Evolutionary conservation across 2,797 vertebrate species (phyloP).

Genomic region (Notolabrus celidotus): DNA sequence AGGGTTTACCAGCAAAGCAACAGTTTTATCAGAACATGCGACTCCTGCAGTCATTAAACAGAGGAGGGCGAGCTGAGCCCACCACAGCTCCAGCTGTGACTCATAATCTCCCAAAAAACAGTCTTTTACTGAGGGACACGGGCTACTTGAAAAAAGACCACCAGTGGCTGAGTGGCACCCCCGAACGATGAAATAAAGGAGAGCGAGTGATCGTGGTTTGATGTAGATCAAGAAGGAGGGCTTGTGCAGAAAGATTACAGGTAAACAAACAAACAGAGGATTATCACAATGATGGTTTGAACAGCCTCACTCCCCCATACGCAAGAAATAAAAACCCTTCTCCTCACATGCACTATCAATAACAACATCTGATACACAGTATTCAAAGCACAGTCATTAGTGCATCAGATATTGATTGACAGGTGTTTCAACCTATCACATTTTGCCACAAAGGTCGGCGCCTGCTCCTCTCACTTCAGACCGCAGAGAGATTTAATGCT

Average conservation of each 20-base stretch:
- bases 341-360: neutral
- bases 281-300: slow-evolving; percentile 1
- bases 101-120: slow-evolving; percentile 63
- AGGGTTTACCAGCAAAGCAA: slow-evolving; percentile 18
- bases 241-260: slow-evolving; percentile 6
- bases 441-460: slow-evolving; percentile 22
- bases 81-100: slow-evolving; percentile 56
- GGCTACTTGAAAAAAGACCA: slow-evolving; percentile 34
- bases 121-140: slow-evolving; percentile 39
- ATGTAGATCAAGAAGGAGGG: slow-evolving; percentile 4
- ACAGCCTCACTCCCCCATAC: neutral
- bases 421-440: slow-evolving; percentile 38
- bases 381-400: neutral
- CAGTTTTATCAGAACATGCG: slow-evolving; percentile 43
- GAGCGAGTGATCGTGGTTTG: slow-evolving; percentile 1
- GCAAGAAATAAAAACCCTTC: neutral
- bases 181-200: slow-evolving; percentile 26
- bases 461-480: slow-evolving; percentile 58
- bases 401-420: slow-evolving; percentile 22
- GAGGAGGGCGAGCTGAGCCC: slow-evolving; percentile 38
- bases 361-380: neutral
- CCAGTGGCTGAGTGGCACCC: slow-evolving; percentile 19
- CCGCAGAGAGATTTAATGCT: slow-evolving; percentile 25
- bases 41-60: slow-evolving; percentile 54
- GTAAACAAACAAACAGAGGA: slow-evolving; percentile 14